A percentile compares a stretch with the other conserved stretches of the same genome.
Conservation (phyloP, 2,113 vertebrate genomes). For the Microtus ochrogaster region DNA sequence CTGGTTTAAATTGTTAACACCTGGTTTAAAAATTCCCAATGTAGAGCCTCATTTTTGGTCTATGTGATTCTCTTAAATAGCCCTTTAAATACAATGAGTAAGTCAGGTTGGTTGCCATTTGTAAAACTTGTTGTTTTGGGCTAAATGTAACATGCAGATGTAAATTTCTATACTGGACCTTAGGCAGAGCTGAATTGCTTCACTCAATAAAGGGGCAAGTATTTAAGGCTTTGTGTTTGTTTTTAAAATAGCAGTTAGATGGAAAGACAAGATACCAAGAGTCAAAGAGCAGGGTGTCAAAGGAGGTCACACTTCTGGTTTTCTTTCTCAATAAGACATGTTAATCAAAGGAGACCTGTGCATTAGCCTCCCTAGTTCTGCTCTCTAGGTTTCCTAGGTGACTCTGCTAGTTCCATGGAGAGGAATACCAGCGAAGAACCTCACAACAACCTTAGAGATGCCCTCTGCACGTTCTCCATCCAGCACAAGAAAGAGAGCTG, state of each 20-base stretch:
- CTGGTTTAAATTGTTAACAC: not conserved
- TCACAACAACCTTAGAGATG: too few species aligned
- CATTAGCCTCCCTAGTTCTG: too few species aligned
- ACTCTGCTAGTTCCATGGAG: not conserved
- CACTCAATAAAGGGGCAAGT: not conserved
- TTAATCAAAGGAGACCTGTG: not conserved
- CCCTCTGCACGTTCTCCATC: not conserved
- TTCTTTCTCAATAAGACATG: slow-evolving; percentile 8
- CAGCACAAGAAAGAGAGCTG: not conserved
- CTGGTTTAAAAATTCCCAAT: slow-evolving; percentile 25
- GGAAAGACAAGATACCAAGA: not conserved
- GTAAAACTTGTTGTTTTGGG: not conserved
- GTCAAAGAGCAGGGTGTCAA: not conserved
- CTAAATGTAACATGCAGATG: not conserved
- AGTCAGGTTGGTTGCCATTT: not conserved
- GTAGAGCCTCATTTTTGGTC: not conserved
- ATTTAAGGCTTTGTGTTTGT: not conserved
- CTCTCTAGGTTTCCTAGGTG: not conserved
- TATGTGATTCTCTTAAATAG: not conserved
- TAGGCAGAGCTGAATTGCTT: not conserved
- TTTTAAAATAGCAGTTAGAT: slow-evolving; percentile 31
- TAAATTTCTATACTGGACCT: not conserved
- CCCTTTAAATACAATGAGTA: not conserved
- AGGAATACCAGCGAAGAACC: accelerated
- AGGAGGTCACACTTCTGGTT: not conserved